Conservation (phyloP, 2,888 invertebrate species). For the Gymnocheta viridis region DNA sequence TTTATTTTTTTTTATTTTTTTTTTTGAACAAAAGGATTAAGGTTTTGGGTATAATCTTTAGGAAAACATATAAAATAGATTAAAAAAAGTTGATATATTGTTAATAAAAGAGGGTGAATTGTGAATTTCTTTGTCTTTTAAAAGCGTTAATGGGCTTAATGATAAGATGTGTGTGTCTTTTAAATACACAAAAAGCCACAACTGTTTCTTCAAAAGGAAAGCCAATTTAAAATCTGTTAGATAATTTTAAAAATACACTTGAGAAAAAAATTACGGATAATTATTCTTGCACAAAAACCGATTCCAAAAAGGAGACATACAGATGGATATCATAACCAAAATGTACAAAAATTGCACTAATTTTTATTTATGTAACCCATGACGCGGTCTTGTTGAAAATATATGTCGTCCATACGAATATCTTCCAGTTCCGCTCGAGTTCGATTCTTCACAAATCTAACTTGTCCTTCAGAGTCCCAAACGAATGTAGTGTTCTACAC, state of each 20-base stretch:
- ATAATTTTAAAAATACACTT: background rate
- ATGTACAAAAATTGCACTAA: too few species aligned
- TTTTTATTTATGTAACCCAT: too few species aligned
- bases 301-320: too few species aligned
- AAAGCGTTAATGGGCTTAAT: constrained; percentile 63
- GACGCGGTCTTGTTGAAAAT: too few species aligned
- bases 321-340: too few species aligned
- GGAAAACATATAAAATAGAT: constrained; percentile 32
- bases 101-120: constrained; percentile 1
- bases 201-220: background rate
- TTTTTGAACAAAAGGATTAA: constrained; percentile 48
- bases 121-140: constrained; percentile 28
- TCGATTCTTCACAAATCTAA: too few species aligned
- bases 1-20: background rate
- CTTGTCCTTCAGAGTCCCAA: too few species aligned
- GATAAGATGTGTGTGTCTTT: constrained; percentile 57
- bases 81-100: constrained; percentile 21
- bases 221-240: background rate
- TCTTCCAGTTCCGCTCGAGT: too few species aligned
- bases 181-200: constrained; percentile 11
- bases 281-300: too few species aligned
- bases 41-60: constrained; percentile 40
- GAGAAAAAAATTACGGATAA: background rate
- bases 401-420: too few species aligned
- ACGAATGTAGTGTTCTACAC: too few species aligned